Conservation (phyloP, 2,797 vertebrate genomes). For the Phoeniculus purpureus region DNA sequence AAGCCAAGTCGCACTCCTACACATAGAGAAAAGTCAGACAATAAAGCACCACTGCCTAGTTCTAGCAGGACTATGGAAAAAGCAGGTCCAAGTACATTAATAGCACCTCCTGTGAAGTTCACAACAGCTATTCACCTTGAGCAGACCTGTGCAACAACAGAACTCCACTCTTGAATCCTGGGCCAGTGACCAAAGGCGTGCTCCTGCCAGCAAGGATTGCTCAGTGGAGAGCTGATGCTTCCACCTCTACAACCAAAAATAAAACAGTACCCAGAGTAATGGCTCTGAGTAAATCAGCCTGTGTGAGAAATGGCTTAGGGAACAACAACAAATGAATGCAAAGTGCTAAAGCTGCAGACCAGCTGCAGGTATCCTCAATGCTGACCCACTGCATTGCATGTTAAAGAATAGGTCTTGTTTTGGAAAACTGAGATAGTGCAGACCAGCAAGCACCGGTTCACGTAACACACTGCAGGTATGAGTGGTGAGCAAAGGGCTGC, state of each 20-base stretch:
- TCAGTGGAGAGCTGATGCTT: not conserved
- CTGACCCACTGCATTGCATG: accelerated
- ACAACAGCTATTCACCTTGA: not conserved
- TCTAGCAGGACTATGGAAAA: not conserved
- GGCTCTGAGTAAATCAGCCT: not conserved
- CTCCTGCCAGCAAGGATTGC: not conserved
- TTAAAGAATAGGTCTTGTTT: not conserved
- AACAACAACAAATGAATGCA: not conserved
- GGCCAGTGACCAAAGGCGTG: not conserved
- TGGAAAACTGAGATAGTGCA: not conserved
- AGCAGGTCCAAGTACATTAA: not conserved
- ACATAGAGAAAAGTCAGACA: not conserved
- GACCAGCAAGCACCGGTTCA: not conserved
- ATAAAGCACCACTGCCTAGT: not conserved
- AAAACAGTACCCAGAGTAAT: not conserved
- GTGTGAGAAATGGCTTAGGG: not conserved
- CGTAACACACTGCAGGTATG: not conserved
- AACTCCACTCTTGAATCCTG: not conserved
- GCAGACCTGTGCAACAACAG: not conserved
- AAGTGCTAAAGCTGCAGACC: not conserved
- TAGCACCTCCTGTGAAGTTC: not conserved
- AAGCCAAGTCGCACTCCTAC: not conserved
- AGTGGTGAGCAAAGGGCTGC: not conserved
- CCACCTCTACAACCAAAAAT: not conserved
- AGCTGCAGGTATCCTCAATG: too few species aligned